Evolutionary conservation across 1,140 invertebrate genomes (phyloP), one percentile per base, ranked within the genome.

Genomic region (Neodiprion virginianus): DNA sequence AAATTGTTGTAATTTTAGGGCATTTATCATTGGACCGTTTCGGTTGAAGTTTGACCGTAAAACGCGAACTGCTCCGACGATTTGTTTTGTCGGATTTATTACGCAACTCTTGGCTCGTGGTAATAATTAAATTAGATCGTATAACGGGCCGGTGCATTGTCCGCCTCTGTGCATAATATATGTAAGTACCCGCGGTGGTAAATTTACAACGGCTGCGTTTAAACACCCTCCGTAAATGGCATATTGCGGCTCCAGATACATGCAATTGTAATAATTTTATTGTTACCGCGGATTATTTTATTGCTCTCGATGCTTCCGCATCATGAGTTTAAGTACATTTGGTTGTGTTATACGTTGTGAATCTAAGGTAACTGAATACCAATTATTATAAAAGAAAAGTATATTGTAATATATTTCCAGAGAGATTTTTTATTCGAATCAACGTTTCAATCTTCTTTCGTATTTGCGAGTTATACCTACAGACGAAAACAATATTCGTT

Each of bases 91-190:
- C 8, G n/a, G n/a, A 61, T 61, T 61, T 61, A 61, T 40, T 40
- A 40, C 28, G 5, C 53, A 61, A 61, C 53, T 61, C n/a, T 17
- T 12, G 11, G 4, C 53, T 3, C 53, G 28, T 40, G 28, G 53
- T 17, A 61, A 61, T 61, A 61, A 61, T 61, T 12, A 61, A 61
- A 61, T 61, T 61, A 61, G 53, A 12, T 61, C n/a, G 53, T 61
- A 61, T 61, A 61, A 14, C 28, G 28, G 28, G 28, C 28, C 28
- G 28, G 28, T 40, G 28, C 28, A 40, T 40, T 40, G 2, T 40
- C 28, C 28, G 28, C 28, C 5, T 40, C 28, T 40, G 2, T 40
- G 28, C 28, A 40, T 61, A 61, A 12, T 61, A 8, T 8, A 61
- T 61, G 11, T 12, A 14, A 61, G 11, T 17, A 12, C 53, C 53